Percentiles rank a stretch among this genome's conserved stretches.
Conservation (phyloP, 2,888 invertebrate genomes). For the Heteromyza rotundicornis region DNA sequence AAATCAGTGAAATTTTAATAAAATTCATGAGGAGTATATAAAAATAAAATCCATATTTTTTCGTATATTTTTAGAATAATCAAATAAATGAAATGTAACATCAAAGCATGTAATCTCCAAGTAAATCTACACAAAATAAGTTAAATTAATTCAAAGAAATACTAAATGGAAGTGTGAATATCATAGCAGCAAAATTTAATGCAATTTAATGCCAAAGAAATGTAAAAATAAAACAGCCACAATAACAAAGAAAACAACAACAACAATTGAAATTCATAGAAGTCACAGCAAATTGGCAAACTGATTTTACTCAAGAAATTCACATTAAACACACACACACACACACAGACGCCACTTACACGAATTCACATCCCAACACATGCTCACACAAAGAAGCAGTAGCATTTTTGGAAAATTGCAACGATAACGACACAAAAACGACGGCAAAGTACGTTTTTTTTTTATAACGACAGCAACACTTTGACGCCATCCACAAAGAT, state of each 20-base stretch:
- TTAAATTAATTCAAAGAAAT: slow-evolving; percentile 18
- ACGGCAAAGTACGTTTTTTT: background rate
- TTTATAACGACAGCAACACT: background rate
- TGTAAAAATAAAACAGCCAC: slow-evolving; percentile 23
- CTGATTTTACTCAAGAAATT: slow-evolving; percentile 21
- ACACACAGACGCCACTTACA: slow-evolving; percentile 18
- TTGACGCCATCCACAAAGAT: background rate
- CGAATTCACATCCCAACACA: background rate
- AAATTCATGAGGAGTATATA: no score
- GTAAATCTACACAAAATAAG: no score
- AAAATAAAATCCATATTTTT: background rate
- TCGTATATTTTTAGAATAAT: background rate
- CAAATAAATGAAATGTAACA: slow-evolving; percentile 4
- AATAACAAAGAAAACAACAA: slow-evolving; percentile 14
- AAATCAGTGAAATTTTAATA: background rate
- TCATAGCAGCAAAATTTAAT: slow-evolving; percentile 12
- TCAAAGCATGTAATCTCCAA: background rate
- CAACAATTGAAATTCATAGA: slow-evolving; percentile 20
- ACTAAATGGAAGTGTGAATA: background rate
- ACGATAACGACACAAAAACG: slow-evolving; percentile 11
- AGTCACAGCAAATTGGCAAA: slow-evolving; percentile 29
- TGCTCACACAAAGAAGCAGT: slow-evolving; percentile 10
- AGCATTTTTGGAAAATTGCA: no score
- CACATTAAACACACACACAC: slow-evolving; percentile 7
- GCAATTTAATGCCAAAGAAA: slow-evolving; percentile 37